phyloP scores from a whole-genome alignment of 1,140 invertebrate species.

The Neodiprion fabricii region DNA sequence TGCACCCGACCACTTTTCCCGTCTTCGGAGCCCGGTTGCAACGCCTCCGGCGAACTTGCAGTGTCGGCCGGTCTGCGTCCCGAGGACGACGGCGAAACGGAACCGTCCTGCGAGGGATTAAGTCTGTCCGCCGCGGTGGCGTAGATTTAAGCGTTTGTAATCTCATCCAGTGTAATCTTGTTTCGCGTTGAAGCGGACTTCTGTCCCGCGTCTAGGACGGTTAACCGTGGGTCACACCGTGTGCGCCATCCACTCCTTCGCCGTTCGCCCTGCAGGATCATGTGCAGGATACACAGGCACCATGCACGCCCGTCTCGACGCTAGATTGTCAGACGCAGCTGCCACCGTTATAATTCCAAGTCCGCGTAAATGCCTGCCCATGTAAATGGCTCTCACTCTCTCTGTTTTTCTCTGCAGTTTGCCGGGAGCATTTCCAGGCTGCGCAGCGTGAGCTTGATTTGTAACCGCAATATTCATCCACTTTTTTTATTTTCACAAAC shows the following conservation, averaged over 20 bases:
- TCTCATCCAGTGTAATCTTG: constrained; percentile 3
- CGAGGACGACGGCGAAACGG: neutral
- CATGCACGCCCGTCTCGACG: neutral
- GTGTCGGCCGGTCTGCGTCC: neutral
- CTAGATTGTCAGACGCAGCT: neutral
- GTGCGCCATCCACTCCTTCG: neutral
- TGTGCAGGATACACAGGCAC: neutral
- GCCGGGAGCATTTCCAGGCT: neutral
- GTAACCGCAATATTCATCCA: neutral
- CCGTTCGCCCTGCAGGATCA: neutral
- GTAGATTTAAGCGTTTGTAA: constrained; percentile 7
- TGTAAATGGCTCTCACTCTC: no score
- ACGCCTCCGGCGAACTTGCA: no score
- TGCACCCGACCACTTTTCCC: no score
- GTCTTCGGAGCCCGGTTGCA: no score
- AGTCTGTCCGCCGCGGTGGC: constrained; percentile 2
- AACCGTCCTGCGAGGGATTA: neutral
- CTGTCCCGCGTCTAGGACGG: neutral
- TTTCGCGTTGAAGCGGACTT: neutral
- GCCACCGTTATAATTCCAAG: neutral
- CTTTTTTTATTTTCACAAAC: neutral
- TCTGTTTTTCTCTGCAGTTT: no score
- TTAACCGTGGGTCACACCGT: neutral
- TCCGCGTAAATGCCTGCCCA: no score
- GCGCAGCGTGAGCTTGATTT: neutral